A percentile compares a stretch with the other conserved stretches of the same genome.
Conservation (phyloP, 2,113 vertebrate species). For the Pseudois nayaur region DNA sequence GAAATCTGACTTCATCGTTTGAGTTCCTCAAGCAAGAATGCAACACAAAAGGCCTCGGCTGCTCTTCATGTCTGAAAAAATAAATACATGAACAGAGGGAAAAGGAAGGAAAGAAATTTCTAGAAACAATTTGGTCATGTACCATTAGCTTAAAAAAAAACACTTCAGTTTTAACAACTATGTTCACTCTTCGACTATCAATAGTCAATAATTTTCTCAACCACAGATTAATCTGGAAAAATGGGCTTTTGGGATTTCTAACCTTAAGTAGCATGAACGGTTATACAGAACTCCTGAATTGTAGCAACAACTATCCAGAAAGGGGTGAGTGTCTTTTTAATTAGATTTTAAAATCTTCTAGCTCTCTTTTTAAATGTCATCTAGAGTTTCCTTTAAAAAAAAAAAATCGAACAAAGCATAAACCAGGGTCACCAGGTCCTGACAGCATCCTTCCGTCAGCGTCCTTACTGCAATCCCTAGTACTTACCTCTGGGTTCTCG, state of each 20-base stretch:
- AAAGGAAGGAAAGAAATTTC: neutral
- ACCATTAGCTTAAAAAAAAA: neutral
- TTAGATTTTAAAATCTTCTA: neutral
- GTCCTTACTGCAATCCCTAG: neutral
- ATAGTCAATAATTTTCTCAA: neutral
- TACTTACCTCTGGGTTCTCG: neutral
- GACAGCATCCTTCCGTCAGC: neutral
- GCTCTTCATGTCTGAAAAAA: slow-evolving; percentile 90
- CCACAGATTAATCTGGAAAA: neutral
- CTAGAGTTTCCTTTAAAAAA: neutral
- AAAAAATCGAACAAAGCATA: neutral
- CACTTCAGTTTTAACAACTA: neutral
- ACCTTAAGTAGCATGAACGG: neutral
- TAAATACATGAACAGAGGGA: neutral
- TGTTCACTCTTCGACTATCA: neutral
- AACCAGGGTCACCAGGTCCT: neutral
- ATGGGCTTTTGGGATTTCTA: neutral
- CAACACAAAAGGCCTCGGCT: slow-evolving; percentile 89
- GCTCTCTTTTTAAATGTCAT: neutral
- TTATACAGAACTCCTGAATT: neutral
- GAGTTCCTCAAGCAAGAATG: slow-evolving; percentile 90
- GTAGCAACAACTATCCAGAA: neutral
- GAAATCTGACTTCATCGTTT: slow-evolving; percentile 91
- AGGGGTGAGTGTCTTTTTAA: neutral
- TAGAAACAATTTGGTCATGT: slow-evolving; percentile 2